Conservation (phyloP, 2,888 invertebrate genomes). For the Deladenus siricidicola region DNA sequence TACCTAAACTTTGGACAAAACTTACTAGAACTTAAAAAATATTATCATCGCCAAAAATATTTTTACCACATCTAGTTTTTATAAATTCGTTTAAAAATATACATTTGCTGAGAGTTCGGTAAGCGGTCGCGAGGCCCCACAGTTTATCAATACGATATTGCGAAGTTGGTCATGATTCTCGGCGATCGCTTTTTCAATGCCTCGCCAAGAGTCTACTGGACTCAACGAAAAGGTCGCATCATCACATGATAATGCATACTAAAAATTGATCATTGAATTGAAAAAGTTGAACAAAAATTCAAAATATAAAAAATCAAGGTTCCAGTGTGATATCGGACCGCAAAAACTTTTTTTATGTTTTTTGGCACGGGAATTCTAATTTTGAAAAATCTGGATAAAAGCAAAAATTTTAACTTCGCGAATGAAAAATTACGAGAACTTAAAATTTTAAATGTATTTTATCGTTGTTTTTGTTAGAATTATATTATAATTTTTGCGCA, state of each 20-base stretch:
- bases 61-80: not conserved
- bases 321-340: no score
- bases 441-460: no score
- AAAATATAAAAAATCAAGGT: no score
- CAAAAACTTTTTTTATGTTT: no score
- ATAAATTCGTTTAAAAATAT: not conserved
- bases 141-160: conserved; percentile 39
- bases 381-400: no score
- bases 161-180: conserved; percentile 26
- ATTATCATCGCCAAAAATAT: not conserved
- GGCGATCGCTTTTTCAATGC: conserved; percentile 31
- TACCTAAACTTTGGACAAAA: conserved; percentile 9
- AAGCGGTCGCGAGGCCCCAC: conserved; percentile 36
- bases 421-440: no score
- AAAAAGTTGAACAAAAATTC: no score
- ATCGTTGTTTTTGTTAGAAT: no score
- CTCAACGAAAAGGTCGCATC: conserved; percentile 38
- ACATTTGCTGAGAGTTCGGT: conserved; percentile 16
- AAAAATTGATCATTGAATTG: conserved; percentile 18
- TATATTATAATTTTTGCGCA: no score
- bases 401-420: no score
- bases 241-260: conserved; percentile 44
- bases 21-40: no score
- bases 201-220: conserved; percentile 33
- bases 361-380: no score